Conservation (phyloP, 92 coral and sea anemone genomes). For the Umimayanthus kanabou region DNA sequence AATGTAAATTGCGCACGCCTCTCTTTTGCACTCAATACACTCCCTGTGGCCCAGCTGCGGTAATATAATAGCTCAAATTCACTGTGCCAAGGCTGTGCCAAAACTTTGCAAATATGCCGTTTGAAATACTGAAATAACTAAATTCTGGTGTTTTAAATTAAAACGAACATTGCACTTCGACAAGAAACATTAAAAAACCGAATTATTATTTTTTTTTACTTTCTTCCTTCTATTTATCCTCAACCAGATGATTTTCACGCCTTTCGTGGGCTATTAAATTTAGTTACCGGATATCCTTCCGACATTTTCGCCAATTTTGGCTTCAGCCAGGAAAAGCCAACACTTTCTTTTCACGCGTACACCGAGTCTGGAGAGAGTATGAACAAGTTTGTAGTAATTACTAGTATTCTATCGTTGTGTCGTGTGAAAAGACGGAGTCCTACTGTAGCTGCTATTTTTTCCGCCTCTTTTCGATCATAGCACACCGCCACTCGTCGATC, state of each 20-base stretch:
- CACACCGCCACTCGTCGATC: no score
- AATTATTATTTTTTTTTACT: no score
- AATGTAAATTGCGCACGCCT: not conserved
- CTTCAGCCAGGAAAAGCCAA: not conserved
- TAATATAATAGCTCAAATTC: not conserved
- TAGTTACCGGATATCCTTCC: not conserved
- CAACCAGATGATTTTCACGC: not conserved
- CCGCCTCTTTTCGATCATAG: no score
- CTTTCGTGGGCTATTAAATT: not conserved
- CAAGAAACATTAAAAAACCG: not conserved
- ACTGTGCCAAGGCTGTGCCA: not conserved
- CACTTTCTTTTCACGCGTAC: not conserved
- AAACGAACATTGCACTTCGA: not conserved
- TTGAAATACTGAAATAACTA: not conserved
- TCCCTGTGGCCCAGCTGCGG: not conserved
- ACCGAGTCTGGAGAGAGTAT: no score
- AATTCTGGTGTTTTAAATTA: not conserved
- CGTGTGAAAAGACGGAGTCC: no score
- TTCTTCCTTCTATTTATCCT: not conserved
- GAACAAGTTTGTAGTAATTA: no score
- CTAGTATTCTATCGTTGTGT: no score
- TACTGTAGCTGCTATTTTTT: no score
- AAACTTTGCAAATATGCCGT: not conserved
- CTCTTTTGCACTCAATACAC: not conserved
- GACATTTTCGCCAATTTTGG: not conserved